These are phyloP conservation scores for Drosophila miranda DNA, from an alignment of 1,140 invertebrate species.

Conservation along the genomic window DNA sequence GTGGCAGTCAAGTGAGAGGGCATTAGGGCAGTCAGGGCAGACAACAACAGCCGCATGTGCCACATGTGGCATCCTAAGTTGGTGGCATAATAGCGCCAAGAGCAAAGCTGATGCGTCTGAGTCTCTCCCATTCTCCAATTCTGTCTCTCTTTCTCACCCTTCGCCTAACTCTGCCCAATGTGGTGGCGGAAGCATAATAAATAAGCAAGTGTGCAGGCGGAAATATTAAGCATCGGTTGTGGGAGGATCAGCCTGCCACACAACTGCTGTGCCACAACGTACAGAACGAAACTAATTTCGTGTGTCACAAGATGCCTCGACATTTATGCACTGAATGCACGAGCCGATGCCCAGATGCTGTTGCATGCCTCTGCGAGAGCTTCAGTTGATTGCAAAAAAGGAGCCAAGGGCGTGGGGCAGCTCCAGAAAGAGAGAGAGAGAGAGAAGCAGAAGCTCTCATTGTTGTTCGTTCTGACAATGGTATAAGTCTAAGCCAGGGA, in stretches of 20 bases:
- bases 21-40: constrained; percentile 37
- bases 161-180: constrained; percentile 41
- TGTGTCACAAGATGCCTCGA: constrained; percentile 68
- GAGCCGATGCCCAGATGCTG: constrained; percentile 37
- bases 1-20: constrained; percentile 42
- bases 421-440: not conserved
- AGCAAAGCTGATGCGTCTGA: too few species aligned
- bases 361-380: constrained; percentile 53
- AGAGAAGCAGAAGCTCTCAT: constrained; percentile 66
- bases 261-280: constrained; percentile 56
- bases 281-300: constrained; percentile 68
- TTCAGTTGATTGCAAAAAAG: constrained; percentile 49
- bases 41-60: constrained; percentile 23
- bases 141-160: constrained; percentile 3
- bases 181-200: constrained; percentile 76
- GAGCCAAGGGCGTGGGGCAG: constrained; percentile 21
- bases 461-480: constrained; percentile 69
- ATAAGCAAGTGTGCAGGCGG: constrained; percentile 77
- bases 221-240: constrained; percentile 71
- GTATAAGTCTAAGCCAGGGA: constrained; percentile 40
- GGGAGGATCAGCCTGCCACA: constrained; percentile 49
- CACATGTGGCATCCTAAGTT: constrained; percentile 42
- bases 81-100: not conserved
- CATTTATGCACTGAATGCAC: constrained; percentile 67
- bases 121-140: not conserved